Conservation (phyloP, 2,113 vertebrate species). For the Regulus satrapa region DNA sequence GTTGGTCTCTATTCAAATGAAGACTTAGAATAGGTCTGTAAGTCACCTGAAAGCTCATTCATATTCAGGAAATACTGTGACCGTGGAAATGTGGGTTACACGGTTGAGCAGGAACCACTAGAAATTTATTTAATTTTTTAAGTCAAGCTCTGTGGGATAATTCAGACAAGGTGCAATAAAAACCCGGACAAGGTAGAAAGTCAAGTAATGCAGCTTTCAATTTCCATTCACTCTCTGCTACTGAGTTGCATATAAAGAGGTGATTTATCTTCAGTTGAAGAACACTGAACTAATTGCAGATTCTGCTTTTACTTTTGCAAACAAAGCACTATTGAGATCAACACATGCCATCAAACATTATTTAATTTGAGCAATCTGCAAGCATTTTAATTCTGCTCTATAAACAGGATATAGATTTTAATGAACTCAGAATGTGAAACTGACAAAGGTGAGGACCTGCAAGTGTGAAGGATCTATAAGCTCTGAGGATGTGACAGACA, state of each 20-base stretch:
- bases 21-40: neutral
- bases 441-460: neutral
- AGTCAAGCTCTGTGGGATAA: neutral
- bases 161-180: neutral
- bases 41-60: neutral
- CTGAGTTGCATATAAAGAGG: neutral
- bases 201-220: neutral
- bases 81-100: neutral
- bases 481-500: neutral
- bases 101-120: neutral
- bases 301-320: neutral
- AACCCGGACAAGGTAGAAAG: neutral
- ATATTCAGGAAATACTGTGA: neutral
- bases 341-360: neutral
- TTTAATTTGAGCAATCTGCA: neutral
- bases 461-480: neutral
- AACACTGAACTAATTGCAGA: neutral
- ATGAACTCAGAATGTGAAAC: neutral
- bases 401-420: neutral
- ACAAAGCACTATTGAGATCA: neutral
- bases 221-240: neutral
- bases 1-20: neutral
- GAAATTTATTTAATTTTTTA: neutral
- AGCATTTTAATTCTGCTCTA: neutral
- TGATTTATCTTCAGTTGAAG: neutral